These are phyloP conservation scores for Portunus trituberculatus DNA, from an alignment of 1,140 invertebrate species.

Conservation along the genomic window DNA sequence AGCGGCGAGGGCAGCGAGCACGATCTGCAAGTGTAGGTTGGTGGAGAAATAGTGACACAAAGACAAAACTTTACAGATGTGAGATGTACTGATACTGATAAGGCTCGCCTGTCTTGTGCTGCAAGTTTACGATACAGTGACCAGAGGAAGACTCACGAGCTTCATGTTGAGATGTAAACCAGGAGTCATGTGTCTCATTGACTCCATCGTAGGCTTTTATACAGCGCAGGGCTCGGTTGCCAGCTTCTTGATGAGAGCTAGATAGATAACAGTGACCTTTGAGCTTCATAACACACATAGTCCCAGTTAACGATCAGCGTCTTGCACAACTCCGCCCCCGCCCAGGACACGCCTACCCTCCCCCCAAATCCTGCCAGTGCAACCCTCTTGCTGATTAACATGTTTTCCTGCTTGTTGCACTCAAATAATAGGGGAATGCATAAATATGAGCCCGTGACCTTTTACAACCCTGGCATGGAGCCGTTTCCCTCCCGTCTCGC, in stretches of 20 bases:
- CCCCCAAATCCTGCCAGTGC: no score
- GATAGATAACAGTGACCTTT: neutral
- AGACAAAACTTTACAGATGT: neutral
- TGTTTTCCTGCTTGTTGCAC: no score
- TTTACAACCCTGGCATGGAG: no score
- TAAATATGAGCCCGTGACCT: no score
- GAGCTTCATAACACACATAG: neutral
- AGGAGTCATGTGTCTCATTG: neutral
- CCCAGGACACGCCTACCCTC: no score
- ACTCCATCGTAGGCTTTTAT: neutral
- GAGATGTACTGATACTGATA: no score
- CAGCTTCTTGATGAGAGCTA: neutral
- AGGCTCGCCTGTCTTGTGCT: no score
- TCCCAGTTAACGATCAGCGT: neutral
- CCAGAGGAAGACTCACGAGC: neutral
- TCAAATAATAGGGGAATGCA: no score
- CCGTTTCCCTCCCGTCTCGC: no score
- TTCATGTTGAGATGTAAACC: neutral
- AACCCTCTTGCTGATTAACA: no score
- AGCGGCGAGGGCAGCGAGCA: constrained; percentile 37
- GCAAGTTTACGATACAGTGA: neutral
- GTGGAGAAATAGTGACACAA: neutral
- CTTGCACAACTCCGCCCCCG: neutral
- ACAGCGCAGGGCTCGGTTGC: neutral
- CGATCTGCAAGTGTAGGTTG: neutral